phyloP scores from a whole-genome alignment of 2,888 invertebrate species.

The Oscheius sp. region DNA sequence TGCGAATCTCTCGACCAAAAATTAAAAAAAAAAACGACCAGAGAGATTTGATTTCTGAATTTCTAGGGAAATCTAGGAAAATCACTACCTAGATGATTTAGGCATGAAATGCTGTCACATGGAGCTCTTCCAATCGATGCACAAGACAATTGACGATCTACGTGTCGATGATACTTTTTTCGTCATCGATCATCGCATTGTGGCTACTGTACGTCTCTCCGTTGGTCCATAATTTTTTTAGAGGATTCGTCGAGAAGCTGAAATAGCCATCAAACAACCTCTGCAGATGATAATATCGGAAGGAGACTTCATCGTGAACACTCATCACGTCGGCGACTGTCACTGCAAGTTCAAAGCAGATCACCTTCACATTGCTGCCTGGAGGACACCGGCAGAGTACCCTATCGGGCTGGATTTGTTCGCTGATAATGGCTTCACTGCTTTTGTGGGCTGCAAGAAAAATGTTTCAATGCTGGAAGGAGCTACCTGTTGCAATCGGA shows the following conservation, averaged over 20 bases:
- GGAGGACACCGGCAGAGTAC: neutral
- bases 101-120: slow-evolving; percentile 13
- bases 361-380: neutral
- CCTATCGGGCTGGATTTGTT: neutral
- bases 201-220: neutral
- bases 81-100: no score
- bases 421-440: neutral
- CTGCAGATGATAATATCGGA: slow-evolving; percentile 8
- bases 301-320: neutral
- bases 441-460: neutral
- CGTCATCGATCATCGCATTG: neutral
- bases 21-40: no score
- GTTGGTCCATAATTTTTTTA: no score
- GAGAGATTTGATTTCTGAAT: no score
- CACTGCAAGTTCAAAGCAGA: neutral
- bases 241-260: slow-evolving; percentile 1
- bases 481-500: slow-evolving; percentile 44
- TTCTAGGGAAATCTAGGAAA: no score
- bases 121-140: slow-evolving; percentile 12
- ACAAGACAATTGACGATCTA: neutral
- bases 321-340: neutral
- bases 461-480: slow-evolving; percentile 21
- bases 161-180: neutral
- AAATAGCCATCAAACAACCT: neutral
- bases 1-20: no score